Base-by-base conservation (phyloP, 2,888 invertebrate species). In the Neoascia interrupta region DNA sequence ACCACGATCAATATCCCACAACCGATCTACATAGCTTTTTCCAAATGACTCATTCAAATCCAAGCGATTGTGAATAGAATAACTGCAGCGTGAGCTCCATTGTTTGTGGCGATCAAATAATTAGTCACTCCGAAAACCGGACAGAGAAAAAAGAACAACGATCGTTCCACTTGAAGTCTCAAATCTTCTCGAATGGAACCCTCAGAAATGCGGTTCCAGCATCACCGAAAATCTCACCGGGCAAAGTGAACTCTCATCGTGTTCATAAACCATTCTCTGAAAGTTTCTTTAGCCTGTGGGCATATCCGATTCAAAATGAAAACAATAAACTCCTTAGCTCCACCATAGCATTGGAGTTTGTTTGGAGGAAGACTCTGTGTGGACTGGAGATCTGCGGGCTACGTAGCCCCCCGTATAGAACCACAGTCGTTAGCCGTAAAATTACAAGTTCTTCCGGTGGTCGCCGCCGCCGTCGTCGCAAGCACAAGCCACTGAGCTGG, bases 371-470 rank as follows among this genome's bases (percentile, higher is more conserved):
- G 19, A n/a, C n/a, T n/a, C n/a, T n/a, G n/a, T n/a, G n/a, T n/a
- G n/a, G n/a, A n/a, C n/a, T n/a, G n/a, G n/a, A n/a, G n/a, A n/a
- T n/a, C n/a, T n/a, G n/a, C n/a, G n/a, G 15, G 28, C 19, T 49
- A 13, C 13, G 13, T 37, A 28, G n/a, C 23, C 23, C 39, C 31
- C 15, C 6, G 23, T n/a, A n/a, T n/a, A 45, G 70, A 58, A 70
- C 43, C 63, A 70, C 60, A 76, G 64, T 72, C 76, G 70, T 72
- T 72, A 60, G 72, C 64, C 72, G 76, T 76, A 76, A 76, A 76
- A 76, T 76, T 76, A 76, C 76, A 72, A 64, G 76, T 60, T 76
- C 76, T 76, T 76, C 76, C 76, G 76, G 76, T 72, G n/a, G n/a
- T n/a, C n/a, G n/a, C 76, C 53, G 18, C 16, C 15, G 8, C 3